A percentile compares a stretch with the other conserved stretches of the same genome.
phyloP scores from a whole-genome alignment of 2,797 vertebrate species.

The Rachycentron canadum region DNA sequence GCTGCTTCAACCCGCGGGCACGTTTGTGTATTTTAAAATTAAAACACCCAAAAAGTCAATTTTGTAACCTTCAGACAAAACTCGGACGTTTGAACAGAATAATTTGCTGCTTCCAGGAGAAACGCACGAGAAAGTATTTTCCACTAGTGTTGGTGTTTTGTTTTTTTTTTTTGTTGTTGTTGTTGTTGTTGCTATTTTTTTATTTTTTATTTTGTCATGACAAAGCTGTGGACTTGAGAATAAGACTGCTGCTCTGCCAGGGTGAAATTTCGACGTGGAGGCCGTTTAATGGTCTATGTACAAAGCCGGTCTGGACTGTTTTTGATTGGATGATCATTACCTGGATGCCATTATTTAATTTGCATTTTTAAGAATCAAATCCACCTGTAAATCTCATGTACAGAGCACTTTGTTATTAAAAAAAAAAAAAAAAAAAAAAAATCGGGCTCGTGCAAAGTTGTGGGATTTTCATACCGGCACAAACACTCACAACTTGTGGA shows the following conservation, averaged over 20 bases:
- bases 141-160: not conserved
- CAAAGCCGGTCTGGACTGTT: slow-evolving; percentile 1
- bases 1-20: too few relatives aligned
- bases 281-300: slow-evolving; percentile 1
- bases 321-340: slow-evolving; percentile 11
- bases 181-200: too few relatives aligned
- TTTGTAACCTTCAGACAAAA: slow-evolving; percentile 23
- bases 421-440: not conserved
- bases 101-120: slow-evolving; percentile 12
- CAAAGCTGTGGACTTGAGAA: not conserved
- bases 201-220: slow-evolving; percentile 2
- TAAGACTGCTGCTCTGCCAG: not conserved
- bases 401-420: slow-evolving; percentile 43
- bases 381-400: slow-evolving; percentile 49
- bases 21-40: slow-evolving; percentile 28
- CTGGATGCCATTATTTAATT: slow-evolving; percentile 28
- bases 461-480: slow-evolving; percentile 36
- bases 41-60: slow-evolving; percentile 12
- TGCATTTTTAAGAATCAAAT: slow-evolving; percentile 55
- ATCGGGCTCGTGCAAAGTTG: slow-evolving; percentile 41
- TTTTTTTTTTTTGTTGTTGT: too few relatives aligned
- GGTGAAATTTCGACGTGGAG: slow-evolving; percentile 14
- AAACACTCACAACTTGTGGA: not conserved
- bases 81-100: slow-evolving; percentile 6
- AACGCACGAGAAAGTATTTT: slow-evolving; percentile 24